Evolutionary conservation across 2,888 invertebrate species (phyloP), one percentile per base, ranked within the genome.

Genomic region (Notodonta ziczac): DNA sequence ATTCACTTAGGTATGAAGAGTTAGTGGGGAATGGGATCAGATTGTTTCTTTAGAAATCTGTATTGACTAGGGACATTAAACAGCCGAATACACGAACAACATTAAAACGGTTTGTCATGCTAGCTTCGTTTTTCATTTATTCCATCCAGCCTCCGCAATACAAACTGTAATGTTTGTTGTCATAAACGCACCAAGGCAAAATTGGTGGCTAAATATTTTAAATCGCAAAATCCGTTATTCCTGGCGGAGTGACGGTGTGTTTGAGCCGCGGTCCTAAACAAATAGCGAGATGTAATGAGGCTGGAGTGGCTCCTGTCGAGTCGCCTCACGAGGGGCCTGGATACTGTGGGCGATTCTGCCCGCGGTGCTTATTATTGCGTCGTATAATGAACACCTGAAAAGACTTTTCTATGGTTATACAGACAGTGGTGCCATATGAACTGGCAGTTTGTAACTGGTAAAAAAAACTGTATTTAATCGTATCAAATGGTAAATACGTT

Each of bases 251-350:
- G 87, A 87, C 85, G 82, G 79, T 73, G 82, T 88, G 87, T 90
- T 91, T 88, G 87, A 83, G 84, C 81, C 83, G 84, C 75, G 86
- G 88, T 89, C 91, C 91, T 91, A 91, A 93, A 85, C 86, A 93
- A 91, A 93, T 90, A 91, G 75, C 82, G 80, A 79, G 85, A 87
- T 87, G 90, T 91, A 90, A 92, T 91, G 91, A 91, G 89, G 83
- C 85, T 81, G 80, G 84, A 80, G 77, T 69, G 73, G 63, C 62
- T 57, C 61, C 70, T 66, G 75, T 66, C 69, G 62, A 62, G 67
- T 35, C 63, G 60, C 39, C n/a, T 32, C 12, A 16, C 57, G 24
- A 24, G 50, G 44, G 39, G 32, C 52, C 12, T 10, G 6, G 39
- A 14, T 14, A 54, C 39, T 40, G 24, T 54, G 14, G 39, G n/a